Evolutionary conservation across 2,888 invertebrate species (phyloP).

Genomic region (Brassicogethes aeneus): DNA sequence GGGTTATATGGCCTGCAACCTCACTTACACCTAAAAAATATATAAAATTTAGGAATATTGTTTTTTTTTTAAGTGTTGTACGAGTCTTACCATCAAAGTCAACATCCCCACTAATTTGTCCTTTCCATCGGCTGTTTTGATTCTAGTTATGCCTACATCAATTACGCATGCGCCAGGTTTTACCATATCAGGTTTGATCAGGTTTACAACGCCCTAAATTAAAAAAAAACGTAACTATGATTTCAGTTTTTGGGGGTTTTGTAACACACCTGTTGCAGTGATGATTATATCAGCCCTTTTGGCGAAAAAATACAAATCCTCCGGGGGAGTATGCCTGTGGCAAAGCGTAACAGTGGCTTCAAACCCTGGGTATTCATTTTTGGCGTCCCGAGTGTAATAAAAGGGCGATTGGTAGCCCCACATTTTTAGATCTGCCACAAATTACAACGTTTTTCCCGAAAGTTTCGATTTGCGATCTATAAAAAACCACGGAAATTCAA

Average conservation of each 20-base stretch:
- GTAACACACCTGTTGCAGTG: slow-evolving; percentile 68
- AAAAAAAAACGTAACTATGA: slow-evolving; percentile 42
- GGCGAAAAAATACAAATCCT: slow-evolving; percentile 61
- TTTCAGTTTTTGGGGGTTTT: slow-evolving; percentile 17
- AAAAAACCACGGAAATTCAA: no score
- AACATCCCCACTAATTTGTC: slow-evolving; percentile 74
- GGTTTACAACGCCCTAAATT: slow-evolving; percentile 61
- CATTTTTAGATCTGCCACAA: slow-evolving; percentile 85
- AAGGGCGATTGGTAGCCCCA: slow-evolving; percentile 83
- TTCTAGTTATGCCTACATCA: slow-evolving; percentile 77
- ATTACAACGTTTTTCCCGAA: slow-evolving; percentile 83
- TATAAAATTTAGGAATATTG: slow-evolving; percentile 7
- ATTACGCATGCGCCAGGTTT: slow-evolving; percentile 83
- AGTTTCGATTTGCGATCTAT: slow-evolving; percentile 58
- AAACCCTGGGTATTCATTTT: slow-evolving; percentile 60
- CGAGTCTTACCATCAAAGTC: slow-evolving; percentile 72
- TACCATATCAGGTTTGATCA: slow-evolving; percentile 76
- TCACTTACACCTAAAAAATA: slow-evolving; percentile 56
- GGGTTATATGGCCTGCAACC: slow-evolving; percentile 77
- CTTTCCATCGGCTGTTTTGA: slow-evolving; percentile 57
- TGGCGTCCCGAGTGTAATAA: slow-evolving; percentile 70
- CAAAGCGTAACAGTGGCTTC: slow-evolving; percentile 88
- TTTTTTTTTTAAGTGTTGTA: slow-evolving; percentile 1
- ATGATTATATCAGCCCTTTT: slow-evolving; percentile 70
- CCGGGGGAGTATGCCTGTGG: slow-evolving; percentile 76